Conservation (phyloP, 2,888 invertebrate species). For the Tipula lateralis region DNA sequence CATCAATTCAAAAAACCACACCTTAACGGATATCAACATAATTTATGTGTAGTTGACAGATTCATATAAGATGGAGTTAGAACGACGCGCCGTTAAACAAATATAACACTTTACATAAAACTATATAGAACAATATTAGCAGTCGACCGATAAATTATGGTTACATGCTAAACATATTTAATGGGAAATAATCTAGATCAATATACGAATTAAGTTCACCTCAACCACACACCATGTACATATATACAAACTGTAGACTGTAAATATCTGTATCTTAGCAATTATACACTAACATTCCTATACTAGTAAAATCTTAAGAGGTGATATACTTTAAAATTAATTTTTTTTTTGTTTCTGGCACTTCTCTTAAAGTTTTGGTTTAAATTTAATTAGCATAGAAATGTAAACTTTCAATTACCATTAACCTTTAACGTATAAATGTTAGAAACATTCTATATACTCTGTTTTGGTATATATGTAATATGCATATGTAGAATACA, state of each 20-base stretch:
- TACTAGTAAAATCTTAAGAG: background rate
- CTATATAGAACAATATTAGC: too few species aligned
- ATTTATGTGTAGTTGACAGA: too few species aligned
- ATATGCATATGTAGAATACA: background rate
- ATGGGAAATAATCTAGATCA: background rate
- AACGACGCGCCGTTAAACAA: too few species aligned
- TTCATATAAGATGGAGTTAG: too few species aligned
- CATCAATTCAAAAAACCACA: too few species aligned
- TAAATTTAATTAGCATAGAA: slow-evolving; percentile 24
- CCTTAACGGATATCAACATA: too few species aligned
- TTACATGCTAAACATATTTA: background rate
- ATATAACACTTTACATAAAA: too few species aligned
- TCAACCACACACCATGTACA: background rate
- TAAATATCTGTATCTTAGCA: background rate
- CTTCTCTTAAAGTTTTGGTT: slow-evolving; percentile 19
- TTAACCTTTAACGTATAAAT: slow-evolving; percentile 19
- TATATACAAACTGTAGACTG: background rate
- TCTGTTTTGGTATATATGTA: background rate
- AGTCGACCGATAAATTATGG: too few species aligned
- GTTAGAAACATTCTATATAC: background rate
- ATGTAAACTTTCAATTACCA: slow-evolving; percentile 24
- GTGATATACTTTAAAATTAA: background rate
- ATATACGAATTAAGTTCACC: background rate
- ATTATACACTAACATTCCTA: background rate
- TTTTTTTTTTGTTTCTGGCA: background rate